A percentile compares a stretch with the other conserved stretches of the same genome.
These are phyloP conservation scores for Aphelenchoides fujianensis DNA, from an alignment of 1,140 invertebrate species.

Conservation along the genomic window DNA sequence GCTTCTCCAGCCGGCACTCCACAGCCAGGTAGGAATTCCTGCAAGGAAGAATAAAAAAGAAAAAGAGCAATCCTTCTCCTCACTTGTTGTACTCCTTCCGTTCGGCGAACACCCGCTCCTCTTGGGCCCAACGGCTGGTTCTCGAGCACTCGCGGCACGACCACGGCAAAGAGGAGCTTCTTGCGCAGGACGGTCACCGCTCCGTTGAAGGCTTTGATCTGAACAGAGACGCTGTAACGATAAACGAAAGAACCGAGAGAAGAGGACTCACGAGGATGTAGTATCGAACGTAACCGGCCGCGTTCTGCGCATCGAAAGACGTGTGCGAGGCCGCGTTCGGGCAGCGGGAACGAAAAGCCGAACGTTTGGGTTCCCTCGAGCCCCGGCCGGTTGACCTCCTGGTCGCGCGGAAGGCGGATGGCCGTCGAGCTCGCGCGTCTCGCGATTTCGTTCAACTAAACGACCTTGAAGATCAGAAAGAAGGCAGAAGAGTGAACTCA, in stretches of 20 bases:
- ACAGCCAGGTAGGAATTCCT: slow-evolving; percentile 14
- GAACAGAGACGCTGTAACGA: slow-evolving; percentile 12
- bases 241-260: neutral
- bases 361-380: slow-evolving; percentile 26
- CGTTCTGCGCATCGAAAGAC: slow-evolving; percentile 28
- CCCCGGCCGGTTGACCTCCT: slow-evolving; percentile 6
- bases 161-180: slow-evolving; percentile 31
- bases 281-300: slow-evolving; percentile 33
- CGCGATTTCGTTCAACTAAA: slow-evolving; percentile 35
- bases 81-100: slow-evolving; percentile 15
- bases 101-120: neutral
- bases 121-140: neutral
- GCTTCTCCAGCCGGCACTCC: slow-evolving; percentile 14
- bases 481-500: too few relatives aligned
- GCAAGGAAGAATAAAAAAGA: slow-evolving; percentile 7
- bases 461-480: too few relatives aligned
- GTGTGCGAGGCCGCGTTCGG: slow-evolving; percentile 25
- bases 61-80: too few relatives aligned
- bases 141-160: slow-evolving; percentile 18
- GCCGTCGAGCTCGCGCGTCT: slow-evolving; percentile 19
- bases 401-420: slow-evolving; percentile 16
- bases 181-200: slow-evolving; percentile 6
- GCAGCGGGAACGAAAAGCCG: slow-evolving; percentile 20
- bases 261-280: slow-evolving; percentile 27
- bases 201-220: slow-evolving; percentile 28